These are phyloP conservation scores for Nomada hirtipes DNA, from an alignment of 2,888 invertebrate genomes.

Conservation along the genomic window DNA sequence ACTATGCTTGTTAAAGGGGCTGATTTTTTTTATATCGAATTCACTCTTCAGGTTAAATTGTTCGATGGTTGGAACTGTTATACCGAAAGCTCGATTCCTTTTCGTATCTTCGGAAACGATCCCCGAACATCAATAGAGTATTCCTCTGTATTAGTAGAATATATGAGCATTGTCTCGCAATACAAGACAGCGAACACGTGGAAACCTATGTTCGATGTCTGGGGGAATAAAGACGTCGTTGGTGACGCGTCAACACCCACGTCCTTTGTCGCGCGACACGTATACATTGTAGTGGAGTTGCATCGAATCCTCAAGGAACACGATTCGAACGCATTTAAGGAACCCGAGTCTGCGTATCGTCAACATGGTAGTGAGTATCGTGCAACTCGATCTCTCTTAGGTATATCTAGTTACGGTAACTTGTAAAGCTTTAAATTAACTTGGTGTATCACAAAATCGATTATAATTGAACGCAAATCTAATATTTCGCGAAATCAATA, in stretches of 20 bases:
- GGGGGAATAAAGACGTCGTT: conserved; percentile 79
- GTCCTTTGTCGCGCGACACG: conserved; percentile 51
- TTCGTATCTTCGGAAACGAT: conserved; percentile 7
- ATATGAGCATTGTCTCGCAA: conserved; percentile 73
- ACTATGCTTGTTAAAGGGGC: too few relatives aligned
- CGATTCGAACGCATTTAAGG: conserved; percentile 60
- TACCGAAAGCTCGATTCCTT: background rate
- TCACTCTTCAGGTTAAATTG: background rate
- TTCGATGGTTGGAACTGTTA: background rate
- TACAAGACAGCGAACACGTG: conserved; percentile 74
- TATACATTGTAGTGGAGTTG: conserved; percentile 52
- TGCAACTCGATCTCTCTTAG: conserved; percentile 57
- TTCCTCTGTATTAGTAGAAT: conserved; percentile 15
- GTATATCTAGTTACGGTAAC: conserved; percentile 52
- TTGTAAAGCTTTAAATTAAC: conserved; percentile 28
- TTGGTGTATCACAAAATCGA: background rate
- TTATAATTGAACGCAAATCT: conserved; percentile 9
- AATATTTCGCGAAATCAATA: background rate
- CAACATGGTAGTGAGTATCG: conserved; percentile 57
- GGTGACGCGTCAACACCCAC: conserved; percentile 79
- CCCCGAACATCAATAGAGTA: background rate
- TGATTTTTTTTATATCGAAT: background rate
- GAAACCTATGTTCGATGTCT: conserved; percentile 78
- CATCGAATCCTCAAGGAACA: conserved; percentile 48
- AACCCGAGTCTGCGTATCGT: conserved; percentile 55